Conservation (phyloP, 37 sponge, comb jelly and placozoan genomes). For the Eunapius fragilis region DNA sequence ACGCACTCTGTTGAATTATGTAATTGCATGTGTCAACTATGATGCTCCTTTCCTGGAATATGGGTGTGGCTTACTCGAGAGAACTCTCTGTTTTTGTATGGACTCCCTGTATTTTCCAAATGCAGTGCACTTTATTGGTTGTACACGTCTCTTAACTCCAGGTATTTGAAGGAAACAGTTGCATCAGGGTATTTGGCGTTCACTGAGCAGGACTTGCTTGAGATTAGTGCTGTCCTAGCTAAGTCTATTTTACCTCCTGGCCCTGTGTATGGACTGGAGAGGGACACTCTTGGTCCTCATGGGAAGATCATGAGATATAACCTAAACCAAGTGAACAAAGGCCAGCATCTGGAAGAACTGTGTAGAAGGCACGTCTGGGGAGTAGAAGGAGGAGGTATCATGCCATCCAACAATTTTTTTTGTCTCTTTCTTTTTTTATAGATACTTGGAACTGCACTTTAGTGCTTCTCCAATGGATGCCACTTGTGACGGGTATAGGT, state of each 20-base stretch:
- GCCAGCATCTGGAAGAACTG: conserved; percentile 50
- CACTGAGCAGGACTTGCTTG: conserved; percentile 28
- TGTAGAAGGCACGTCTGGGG: conserved; percentile 37
- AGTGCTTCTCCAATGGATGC: conserved; percentile 51
- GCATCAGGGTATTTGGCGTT: conserved; percentile 19
- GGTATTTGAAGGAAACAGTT: conserved; percentile 27
- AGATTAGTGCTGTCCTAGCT: conserved; percentile 28
- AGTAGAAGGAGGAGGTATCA: neutral
- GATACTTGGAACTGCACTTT: conserved; percentile 56
- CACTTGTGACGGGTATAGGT: conserved; percentile 53
- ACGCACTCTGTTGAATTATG: too few species aligned
- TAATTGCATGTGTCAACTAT: too few species aligned
- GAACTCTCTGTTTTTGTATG: too few species aligned
- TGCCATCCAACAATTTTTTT: neutral
- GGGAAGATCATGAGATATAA: conserved; percentile 67
- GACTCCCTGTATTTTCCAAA: neutral
- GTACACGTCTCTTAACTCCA: neutral
- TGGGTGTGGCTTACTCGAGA: too few species aligned
- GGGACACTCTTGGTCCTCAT: conserved; percentile 41
- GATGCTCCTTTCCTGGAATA: too few species aligned
- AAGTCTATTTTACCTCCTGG: conserved; percentile 20
- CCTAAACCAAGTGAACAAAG: conserved; percentile 54
- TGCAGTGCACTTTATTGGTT: neutral
- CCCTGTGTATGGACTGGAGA: conserved; percentile 65
- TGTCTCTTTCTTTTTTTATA: neutral